Base-by-base conservation (phyloP, 2,888 invertebrate genomes). In the Hermaeophaga mercurialis region DNA sequence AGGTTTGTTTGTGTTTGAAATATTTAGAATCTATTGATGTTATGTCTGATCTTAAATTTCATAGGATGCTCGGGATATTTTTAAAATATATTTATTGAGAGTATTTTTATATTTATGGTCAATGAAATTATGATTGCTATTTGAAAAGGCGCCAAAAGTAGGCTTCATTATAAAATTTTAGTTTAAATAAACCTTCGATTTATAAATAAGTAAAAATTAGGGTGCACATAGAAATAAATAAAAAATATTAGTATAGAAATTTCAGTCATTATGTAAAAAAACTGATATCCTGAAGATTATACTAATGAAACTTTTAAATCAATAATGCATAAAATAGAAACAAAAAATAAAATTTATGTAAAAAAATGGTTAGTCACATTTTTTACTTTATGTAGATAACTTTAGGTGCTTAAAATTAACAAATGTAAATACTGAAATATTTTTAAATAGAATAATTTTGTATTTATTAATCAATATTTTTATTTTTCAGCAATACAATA, bases 361-460 rank as follows among this genome's bases (percentile, higher is more conserved):
- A 17, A n/a, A 39, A 49, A 17, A 22, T 41, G 36, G n/a, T 48
- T 52, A 52, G 52, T 52, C 52, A 52, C 52, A 44, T 34, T 52
- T 44, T 34, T 6, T 38, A n/a, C 12, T 31, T 44, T 19, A 24
- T 52, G 34, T 43, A 52, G 43, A 43, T 44, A 52, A 52, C 34
- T 52, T 49, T 52, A 52, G 33, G 19, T 52, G 52, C 52, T 44
- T 52, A 34, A 11, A 12, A 41, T 44, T 52, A 52, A 52, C 34
- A 14, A 7, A 14, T 52, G 52, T 52, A 52, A 52, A 52, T 52
- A 52, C 19, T 9, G 9, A n/a, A 24, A 7, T 36, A 14, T 26
- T 11, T 12, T 38, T 11, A 31, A 12, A 31, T 31, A 31, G n/a
- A 28, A 9, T 8, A 9, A 28, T 28, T n/a, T n/a, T n/a, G 9